phyloP scores from a whole-genome alignment of 2,113 vertebrate species.

The Nanorana parkeri region DNA sequence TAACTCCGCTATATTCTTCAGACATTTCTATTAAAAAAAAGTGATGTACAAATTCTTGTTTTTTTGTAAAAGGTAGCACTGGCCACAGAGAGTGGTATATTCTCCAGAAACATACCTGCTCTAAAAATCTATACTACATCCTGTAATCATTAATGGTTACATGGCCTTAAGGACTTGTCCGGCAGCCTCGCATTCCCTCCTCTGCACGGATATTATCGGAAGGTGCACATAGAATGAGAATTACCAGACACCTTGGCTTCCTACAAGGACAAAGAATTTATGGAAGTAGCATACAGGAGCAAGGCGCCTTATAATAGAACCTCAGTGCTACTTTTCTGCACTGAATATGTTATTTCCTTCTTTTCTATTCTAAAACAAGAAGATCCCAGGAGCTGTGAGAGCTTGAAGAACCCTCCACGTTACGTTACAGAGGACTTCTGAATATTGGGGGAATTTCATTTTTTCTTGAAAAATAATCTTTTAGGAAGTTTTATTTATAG shows the following conservation, averaged over 20 bases:
- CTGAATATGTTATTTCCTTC: not conserved
- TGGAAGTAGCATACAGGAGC: constrained; percentile 24
- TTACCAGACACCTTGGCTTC: constrained; percentile 46
- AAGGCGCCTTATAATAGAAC: constrained; percentile 37
- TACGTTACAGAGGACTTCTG: no score
- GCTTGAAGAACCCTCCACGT: no score
- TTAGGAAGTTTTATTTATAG: no score
- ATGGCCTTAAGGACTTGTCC: constrained; percentile 47
- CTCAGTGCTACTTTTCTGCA: not conserved
- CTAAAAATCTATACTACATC: constrained; percentile 50
- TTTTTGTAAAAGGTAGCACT: constrained; percentile 1
- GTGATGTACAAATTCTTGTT: not conserved
- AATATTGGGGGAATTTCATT: no score
- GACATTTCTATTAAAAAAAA: constrained; percentile 7
- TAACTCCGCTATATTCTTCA: not conserved
- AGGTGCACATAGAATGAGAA: constrained; percentile 27
- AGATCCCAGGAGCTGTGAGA: no score
- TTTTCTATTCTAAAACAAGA: not conserved
- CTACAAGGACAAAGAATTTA: constrained; percentile 47
- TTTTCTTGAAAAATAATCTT: no score
- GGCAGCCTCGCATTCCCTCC: constrained; percentile 13
- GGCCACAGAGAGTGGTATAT: constrained; percentile 21
- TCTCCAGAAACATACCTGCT: constrained; percentile 22
- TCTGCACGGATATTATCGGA: constrained; percentile 35
- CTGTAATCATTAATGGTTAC: constrained; percentile 53